phyloP scores from a whole-genome alignment of 1,140 invertebrate genomes.

The Lithobius niger region DNA sequence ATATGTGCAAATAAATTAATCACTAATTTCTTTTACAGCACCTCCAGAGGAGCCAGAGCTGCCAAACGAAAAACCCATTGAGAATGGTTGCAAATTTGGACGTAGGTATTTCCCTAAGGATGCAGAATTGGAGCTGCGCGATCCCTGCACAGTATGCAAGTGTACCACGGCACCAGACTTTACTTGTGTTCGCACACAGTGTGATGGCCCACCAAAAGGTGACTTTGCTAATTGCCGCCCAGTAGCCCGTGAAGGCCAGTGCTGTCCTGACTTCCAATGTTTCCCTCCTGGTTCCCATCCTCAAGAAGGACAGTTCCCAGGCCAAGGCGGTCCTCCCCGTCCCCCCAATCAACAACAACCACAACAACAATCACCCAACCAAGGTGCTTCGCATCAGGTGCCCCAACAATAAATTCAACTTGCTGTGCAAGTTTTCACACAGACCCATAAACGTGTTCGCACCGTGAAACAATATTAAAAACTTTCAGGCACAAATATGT shows the following conservation, averaged over 20 bases:
- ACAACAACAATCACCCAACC: neutral
- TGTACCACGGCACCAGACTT: slow-evolving; percentile 8
- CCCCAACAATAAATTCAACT: too few relatives aligned
- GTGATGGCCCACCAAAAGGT: slow-evolving; percentile 8
- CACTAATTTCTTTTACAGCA: slow-evolving; percentile 1
- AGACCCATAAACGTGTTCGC: too few relatives aligned
- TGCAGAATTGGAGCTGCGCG: neutral
- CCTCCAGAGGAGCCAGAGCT: neutral
- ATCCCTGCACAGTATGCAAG: slow-evolving; percentile 10
- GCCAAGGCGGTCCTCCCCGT: neutral
- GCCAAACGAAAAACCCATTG: neutral
- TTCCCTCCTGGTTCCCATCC: neutral
- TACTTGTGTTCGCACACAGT: slow-evolving; percentile 6
- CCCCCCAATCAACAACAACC: neutral
- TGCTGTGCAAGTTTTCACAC: too few relatives aligned
- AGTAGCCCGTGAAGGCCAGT: neutral
- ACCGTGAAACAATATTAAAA: too few relatives aligned
- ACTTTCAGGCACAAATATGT: too few relatives aligned
- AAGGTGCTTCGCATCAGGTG: too few relatives aligned
- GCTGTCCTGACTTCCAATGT: slow-evolving; percentile 10
- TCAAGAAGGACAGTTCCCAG: neutral
- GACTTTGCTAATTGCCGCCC: slow-evolving; percentile 1
- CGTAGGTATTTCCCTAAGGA: neutral
- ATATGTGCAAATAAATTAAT: too few relatives aligned
- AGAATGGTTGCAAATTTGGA: slow-evolving; percentile 1